phyloP scores from a whole-genome alignment of 2,113 vertebrate species.

The Climacteris rufus region DNA sequence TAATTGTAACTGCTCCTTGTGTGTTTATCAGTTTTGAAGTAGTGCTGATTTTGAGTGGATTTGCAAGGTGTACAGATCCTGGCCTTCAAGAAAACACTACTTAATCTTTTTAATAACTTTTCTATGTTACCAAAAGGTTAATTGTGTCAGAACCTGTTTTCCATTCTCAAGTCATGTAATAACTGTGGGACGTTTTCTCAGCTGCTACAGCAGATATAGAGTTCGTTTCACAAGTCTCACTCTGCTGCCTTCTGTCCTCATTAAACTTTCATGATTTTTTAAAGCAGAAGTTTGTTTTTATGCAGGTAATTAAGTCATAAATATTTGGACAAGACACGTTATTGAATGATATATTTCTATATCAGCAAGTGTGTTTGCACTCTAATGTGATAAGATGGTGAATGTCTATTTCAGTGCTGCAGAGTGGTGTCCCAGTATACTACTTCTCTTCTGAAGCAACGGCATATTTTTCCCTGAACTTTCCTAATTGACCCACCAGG shows the following conservation, averaged over 20 bases:
- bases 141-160: not conserved
- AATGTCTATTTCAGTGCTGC: not conserved
- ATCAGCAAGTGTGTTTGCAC: not conserved
- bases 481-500: not conserved
- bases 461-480: not conserved
- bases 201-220: not conserved
- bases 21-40: not conserved
- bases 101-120: not conserved
- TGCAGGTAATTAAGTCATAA: not conserved
- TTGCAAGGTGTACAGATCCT: not conserved
- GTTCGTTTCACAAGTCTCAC: not conserved
- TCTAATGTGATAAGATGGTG: not conserved
- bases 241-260: not conserved
- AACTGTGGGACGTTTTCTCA: not conserved
- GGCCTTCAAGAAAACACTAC: not conserved
- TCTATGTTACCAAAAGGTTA: not conserved
- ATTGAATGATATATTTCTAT: not conserved
- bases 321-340: not conserved
- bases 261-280: slow-evolving; percentile 5
- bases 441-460: not conserved
- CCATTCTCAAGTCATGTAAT: not conserved
- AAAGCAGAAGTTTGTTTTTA: not conserved
- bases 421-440: not conserved
- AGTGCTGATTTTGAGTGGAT: not conserved
- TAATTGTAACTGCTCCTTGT: not conserved